phyloP scores from a whole-genome alignment of 1,140 invertebrate genomes.

The Phocides pigmalion region DNA sequence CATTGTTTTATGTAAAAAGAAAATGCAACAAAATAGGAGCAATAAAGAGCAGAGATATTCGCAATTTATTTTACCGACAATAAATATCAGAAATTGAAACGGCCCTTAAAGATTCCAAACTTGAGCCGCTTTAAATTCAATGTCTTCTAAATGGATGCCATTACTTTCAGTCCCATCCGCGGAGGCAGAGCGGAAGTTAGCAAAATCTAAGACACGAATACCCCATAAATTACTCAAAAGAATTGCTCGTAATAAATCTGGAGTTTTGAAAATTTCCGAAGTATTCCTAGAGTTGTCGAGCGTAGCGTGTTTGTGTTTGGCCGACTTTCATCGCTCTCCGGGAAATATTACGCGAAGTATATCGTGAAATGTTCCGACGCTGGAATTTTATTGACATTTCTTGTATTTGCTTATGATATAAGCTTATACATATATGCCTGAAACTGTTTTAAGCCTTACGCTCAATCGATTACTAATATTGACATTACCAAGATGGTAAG shows the following conservation, averaged over 20 bases:
- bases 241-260: slow-evolving; percentile 49
- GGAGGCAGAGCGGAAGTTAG: slow-evolving; percentile 19
- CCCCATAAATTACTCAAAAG: slow-evolving; percentile 47
- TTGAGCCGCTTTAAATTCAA: slow-evolving; percentile 22
- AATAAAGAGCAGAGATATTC: background rate
- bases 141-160: slow-evolving; percentile 28
- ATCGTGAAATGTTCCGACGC: slow-evolving; percentile 38
- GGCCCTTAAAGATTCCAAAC: slow-evolving; percentile 13
- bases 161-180: slow-evolving; percentile 22
- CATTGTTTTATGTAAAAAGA: too few species aligned
- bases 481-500: too few species aligned
- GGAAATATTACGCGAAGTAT: slow-evolving; percentile 36
- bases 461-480: too few species aligned
- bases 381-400: slow-evolving; percentile 33
- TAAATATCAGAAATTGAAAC: slow-evolving; percentile 10
- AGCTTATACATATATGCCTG: background rate
- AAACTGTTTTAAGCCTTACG: too few species aligned
- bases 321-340: slow-evolving; percentile 32
- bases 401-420: slow-evolving; percentile 17
- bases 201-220: slow-evolving; percentile 42
- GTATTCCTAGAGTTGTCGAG: slow-evolving; percentile 38
- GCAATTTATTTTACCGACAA: slow-evolving; percentile 1
- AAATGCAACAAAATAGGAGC: background rate
- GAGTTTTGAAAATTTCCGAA: slow-evolving; percentile 47
- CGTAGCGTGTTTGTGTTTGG: slow-evolving; percentile 42